Conservation (phyloP, 2,888 invertebrate species). For the Crossocerus cetratus region DNA sequence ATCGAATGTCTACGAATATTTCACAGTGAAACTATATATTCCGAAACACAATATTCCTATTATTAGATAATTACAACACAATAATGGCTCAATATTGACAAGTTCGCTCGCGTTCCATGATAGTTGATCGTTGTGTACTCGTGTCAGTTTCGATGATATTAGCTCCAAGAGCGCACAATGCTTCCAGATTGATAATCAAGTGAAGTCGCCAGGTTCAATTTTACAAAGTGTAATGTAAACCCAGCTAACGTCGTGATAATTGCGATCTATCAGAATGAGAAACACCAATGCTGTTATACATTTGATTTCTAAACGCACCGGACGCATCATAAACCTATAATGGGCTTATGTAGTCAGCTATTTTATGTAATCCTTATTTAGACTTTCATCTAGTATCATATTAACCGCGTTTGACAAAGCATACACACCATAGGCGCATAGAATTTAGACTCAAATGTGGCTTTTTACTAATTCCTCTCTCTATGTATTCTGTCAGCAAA, state of each 20-base stretch:
- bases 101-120: conserved; percentile 10
- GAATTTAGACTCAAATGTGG: conserved; percentile 7
- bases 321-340: too few species aligned
- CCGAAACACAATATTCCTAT: too few species aligned
- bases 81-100: background rate
- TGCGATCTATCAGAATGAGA: too few species aligned
- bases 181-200: conserved; percentile 45
- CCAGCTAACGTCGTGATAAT: background rate
- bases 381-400: background rate
- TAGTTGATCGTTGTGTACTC: background rate
- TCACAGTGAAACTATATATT: too few species aligned
- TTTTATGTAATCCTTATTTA: background rate
- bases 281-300: conserved; percentile 18
- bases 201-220: conserved; percentile 48
- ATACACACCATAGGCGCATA: background rate
- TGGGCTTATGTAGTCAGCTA: too few species aligned
- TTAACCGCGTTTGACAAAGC: background rate
- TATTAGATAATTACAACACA: too few species aligned
- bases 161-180: conserved; percentile 16
- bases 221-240: conserved; percentile 34
- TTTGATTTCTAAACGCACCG: background rate
- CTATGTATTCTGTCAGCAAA: conserved; percentile 5
- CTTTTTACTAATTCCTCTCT: too few species aligned
- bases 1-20: too few species aligned
- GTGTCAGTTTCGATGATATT: background rate